Evolutionary conservation across 2,888 invertebrate genomes (phyloP).

Genomic region (Dilophus febrilis): DNA sequence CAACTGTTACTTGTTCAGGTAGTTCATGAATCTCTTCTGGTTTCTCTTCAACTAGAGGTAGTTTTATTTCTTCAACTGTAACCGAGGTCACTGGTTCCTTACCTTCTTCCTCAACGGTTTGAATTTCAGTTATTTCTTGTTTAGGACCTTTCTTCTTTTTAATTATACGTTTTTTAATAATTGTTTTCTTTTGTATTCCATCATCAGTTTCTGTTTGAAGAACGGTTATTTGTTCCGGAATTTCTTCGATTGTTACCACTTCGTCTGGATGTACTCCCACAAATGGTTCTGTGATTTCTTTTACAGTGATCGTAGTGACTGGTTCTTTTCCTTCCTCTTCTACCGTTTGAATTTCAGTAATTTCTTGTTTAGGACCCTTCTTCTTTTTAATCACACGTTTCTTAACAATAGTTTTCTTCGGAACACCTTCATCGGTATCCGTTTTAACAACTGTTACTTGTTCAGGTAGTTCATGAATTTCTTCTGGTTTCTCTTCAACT

Average conservation of each 20-base stretch:
- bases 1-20: conserved; percentile 18
- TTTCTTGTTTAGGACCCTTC: conserved; percentile 23
- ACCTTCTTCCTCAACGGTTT: conserved; percentile 18
- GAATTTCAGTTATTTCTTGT: conserved; percentile 19
- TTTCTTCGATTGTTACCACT: conserved; percentile 16
- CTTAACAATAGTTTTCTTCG: conserved; percentile 18
- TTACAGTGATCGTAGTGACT: conserved; percentile 18
- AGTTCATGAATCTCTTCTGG: conserved; percentile 15
- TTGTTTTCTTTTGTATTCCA: conserved; percentile 23
- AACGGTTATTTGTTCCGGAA: conserved; percentile 18
- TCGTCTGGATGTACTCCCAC: conserved; percentile 11
- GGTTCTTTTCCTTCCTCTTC: conserved; percentile 25
- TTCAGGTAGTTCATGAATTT: conserved; percentile 16
- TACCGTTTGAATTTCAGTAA: conserved; percentile 26
- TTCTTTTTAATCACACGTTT: conserved; percentile 22
- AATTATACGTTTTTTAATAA: conserved; percentile 21
- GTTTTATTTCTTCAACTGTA: conserved; percentile 18
- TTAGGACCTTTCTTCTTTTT: conserved; percentile 20
- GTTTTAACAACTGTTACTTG: conserved; percentile 21
- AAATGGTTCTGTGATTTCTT: conserved; percentile 10
- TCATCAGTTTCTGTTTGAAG: conserved; percentile 19
- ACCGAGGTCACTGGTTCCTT: conserved; percentile 21
- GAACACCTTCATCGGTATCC: conserved; percentile 16
- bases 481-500: conserved; percentile 11
- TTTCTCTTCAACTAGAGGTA: conserved; percentile 10